Evolutionary conservation across 2,797 vertebrate species (phyloP), one percentile per base, ranked within the genome.

Genomic region (Merluccius polli): DNA sequence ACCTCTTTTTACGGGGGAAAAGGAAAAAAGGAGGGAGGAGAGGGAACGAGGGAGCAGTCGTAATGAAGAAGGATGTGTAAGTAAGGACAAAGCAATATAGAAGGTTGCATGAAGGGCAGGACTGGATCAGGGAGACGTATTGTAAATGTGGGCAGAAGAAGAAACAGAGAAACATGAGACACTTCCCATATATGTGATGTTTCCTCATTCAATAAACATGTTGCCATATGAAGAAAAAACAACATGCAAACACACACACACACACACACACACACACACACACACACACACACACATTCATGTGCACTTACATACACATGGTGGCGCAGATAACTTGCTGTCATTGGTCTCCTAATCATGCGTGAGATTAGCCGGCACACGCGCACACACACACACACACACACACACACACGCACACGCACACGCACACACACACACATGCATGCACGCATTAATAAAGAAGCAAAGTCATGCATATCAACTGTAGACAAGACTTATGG

Each of bases 341-440:
- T 87, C 89, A 90, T 89, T 91, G 87, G 88, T 88, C 84, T 80
- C 79, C 83, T 91, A 90, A 92, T 90, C 89, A 90, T 86, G 88
- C 84, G 78, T 92, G 89, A 89, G 89, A 91, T 91, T 87, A 90
- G 87, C 82, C 85, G 80, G 83, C 85, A 83, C 78, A 85, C 84
- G 85, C 72, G 72, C 83, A 82, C 79, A 80, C 81, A 83, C 82
- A 77, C 80, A 85, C 84, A 83, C 80, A 85, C 36, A 86, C 85
- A 85, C 81, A 83, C 81, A 79, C 73, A n/a, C 83, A 82, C 81
- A 73, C 13, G 83, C 78, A 76, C 78, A 83, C 81, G 84, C 80
- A 63, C 59, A 27, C 59, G 27, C 52, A 24, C 52, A 63, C 52
- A 63, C 9, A 63, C n/a, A 27, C 59, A 63, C 21, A 63, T 12